Evolutionary conservation across 2,113 vertebrate species (phyloP).

Genomic region (Mobula hypostoma): DNA sequence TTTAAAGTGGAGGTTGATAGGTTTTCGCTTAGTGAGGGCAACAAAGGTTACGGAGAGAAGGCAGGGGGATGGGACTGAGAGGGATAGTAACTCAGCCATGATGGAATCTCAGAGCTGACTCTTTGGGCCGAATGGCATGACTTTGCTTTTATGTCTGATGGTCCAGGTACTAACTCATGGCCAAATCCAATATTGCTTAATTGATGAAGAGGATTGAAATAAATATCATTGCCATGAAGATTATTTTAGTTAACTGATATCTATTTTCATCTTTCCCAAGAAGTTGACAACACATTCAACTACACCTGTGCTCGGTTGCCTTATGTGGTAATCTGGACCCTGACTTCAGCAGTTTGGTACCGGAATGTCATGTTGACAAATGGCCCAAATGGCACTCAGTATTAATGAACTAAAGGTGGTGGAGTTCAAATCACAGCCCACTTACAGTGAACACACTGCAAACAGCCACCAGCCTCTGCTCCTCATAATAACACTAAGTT

Average conservation of each 20-base stretch:
- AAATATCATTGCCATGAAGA: background rate
- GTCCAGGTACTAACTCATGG: background rate
- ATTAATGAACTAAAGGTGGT: background rate
- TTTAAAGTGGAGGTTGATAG: no score
- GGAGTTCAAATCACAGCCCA: background rate
- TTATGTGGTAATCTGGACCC: background rate
- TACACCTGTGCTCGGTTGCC: background rate
- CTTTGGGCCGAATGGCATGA: no score
- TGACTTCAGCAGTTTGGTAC: background rate
- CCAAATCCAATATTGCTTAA: background rate
- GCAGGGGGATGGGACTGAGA: no score
- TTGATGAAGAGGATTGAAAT: background rate
- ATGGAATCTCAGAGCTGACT: no score
- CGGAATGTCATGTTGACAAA: background rate
- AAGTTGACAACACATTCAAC: background rate
- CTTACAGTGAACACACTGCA: background rate
- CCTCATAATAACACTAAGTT: background rate
- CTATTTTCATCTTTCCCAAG: background rate
- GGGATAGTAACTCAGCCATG: no score
- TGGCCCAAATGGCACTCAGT: background rate
- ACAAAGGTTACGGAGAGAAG: no score
- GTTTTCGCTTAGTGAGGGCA: no score
- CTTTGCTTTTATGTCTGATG: no score
- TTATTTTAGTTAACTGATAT: background rate
- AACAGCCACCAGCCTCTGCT: background rate